Conservation (phyloP, 2,113 vertebrate species). For the Dryoscopus gambensis region DNA sequence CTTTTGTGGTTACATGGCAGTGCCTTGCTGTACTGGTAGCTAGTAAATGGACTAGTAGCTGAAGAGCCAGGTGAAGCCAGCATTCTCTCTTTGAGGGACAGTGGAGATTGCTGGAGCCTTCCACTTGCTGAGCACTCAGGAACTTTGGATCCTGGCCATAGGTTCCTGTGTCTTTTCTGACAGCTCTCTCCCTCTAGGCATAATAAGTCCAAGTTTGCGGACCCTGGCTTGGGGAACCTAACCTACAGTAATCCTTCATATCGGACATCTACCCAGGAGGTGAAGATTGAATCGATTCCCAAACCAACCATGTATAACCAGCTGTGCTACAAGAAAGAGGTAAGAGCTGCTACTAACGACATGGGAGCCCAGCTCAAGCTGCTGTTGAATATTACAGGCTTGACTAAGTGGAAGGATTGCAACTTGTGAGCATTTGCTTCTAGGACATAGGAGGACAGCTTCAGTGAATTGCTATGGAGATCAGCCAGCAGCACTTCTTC, state of each 20-base stretch:
- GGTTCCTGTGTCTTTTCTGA: not conserved
- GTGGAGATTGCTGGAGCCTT: not conserved
- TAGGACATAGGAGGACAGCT: not conserved
- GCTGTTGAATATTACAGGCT: not conserved
- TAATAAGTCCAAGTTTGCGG: slow-evolving; percentile 92
- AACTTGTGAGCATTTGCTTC: not conserved
- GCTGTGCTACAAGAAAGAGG: slow-evolving; percentile 97
- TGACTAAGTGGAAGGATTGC: not conserved
- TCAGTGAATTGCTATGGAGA: not conserved
- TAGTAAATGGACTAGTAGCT: not conserved
- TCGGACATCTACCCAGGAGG: slow-evolving; percentile 94
- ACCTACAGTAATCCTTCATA: slow-evolving; percentile 99
- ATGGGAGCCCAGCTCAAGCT: not conserved
- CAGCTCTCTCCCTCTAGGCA: slow-evolving; percentile 77
- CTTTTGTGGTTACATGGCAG: not conserved
- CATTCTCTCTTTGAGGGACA: not conserved
- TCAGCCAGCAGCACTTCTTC: not conserved
- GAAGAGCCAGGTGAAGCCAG: not conserved
- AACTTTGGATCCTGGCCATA: not conserved
- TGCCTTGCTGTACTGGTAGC: not conserved
- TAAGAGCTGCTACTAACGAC: slow-evolving; percentile 41
- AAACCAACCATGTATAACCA: slow-evolving; percentile 93
- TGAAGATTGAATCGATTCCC: slow-evolving; percentile 93
- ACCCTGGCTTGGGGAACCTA: slow-evolving; percentile 89
- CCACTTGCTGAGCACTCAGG: not conserved